Conservation (phyloP, 1,140 invertebrate species). For the Magallana angulata region DNA sequence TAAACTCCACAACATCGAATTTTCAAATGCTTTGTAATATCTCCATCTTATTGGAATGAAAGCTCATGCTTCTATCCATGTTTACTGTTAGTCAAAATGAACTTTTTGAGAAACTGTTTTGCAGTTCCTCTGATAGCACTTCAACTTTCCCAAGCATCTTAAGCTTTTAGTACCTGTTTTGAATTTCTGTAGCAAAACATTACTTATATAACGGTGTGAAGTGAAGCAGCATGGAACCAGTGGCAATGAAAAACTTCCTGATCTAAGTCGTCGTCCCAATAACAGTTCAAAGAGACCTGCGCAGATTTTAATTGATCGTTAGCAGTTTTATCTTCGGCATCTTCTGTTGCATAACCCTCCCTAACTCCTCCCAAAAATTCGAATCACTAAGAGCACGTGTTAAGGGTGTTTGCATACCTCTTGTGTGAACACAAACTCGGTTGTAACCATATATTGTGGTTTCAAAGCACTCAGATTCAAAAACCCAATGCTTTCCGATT, state of each 20-base stretch:
- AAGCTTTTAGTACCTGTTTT: conserved; percentile 30
- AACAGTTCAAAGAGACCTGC: background rate
- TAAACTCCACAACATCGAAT: background rate
- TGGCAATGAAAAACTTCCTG: conserved; percentile 25
- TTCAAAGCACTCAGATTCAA: background rate
- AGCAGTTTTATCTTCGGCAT: background rate
- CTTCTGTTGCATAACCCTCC: background rate
- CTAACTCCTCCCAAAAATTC: background rate
- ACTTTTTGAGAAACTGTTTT: background rate
- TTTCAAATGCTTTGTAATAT: background rate
- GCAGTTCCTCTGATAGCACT: background rate
- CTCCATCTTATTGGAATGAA: too few relatives aligned
- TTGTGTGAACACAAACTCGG: background rate
- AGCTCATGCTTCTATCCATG: background rate
- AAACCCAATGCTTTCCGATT: conserved; percentile 11
- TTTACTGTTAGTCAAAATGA: background rate
- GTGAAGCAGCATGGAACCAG: conserved; percentile 10
- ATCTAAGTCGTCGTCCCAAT: conserved; percentile 10
- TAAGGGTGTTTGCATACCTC: background rate
- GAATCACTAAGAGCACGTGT: background rate
- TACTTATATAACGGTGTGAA: conserved; percentile 7
- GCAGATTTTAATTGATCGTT: conserved; percentile 18
- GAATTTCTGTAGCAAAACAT: conserved; percentile 15
- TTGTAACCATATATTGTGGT: conserved; percentile 5
- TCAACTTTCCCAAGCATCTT: background rate